Evolutionary conservation across 2,888 invertebrate genomes (phyloP).

Genomic region (Meliscaeva auricollis): DNA sequence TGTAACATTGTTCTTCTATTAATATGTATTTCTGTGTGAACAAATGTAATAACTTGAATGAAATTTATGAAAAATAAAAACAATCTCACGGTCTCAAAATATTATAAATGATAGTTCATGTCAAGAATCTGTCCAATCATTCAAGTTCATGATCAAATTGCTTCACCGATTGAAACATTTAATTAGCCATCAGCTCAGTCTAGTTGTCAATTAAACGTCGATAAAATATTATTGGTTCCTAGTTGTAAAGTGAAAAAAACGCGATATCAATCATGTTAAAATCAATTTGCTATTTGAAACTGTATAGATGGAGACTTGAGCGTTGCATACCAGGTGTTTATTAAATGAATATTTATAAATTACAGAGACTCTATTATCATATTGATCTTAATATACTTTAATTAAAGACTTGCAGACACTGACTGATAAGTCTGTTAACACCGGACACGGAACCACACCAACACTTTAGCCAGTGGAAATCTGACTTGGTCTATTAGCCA

Average conservation of each 20-base stretch:
- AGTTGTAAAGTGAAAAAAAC: not conserved
- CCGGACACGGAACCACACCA: slow-evolving; percentile 15
- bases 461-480: not conserved
- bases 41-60: too few species aligned
- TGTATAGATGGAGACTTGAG: not conserved
- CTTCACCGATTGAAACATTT: not conserved
- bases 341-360: slow-evolving; percentile 22
- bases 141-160: slow-evolving; percentile 26
- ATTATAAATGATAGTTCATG: not conserved
- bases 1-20: not conserved
- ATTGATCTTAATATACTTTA: not conserved
- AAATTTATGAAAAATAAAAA: not conserved
- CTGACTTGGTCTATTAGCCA: not conserved
- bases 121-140: slow-evolving; percentile 19
- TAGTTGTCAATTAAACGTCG: slow-evolving; percentile 8
- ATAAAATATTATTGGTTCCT: not conserved
- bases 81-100: not conserved
- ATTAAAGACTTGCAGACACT: slow-evolving; percentile 5
- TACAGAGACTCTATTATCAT: not conserved
- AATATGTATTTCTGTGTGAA: not conserved
- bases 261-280: not conserved
- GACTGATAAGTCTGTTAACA: slow-evolving; percentile 7
- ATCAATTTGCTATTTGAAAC: not conserved
- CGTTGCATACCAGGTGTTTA: not conserved
- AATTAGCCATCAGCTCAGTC: slow-evolving; percentile 5